Conservation (phyloP, 2,797 vertebrate genomes). For the Tenualosa thibaudeaui region DNA sequence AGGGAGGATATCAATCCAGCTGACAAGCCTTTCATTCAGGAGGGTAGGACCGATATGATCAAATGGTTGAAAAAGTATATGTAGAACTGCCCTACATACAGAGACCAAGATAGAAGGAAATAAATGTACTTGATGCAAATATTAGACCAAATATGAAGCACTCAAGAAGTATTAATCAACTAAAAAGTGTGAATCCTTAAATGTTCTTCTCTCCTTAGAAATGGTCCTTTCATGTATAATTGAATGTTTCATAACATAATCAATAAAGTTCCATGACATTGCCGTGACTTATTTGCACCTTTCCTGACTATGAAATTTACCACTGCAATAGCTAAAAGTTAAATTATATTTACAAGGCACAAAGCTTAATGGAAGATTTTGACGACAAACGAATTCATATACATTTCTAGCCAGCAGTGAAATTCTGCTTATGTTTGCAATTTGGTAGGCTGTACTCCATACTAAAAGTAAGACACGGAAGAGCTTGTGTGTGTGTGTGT, state of each 20-base stretch:
- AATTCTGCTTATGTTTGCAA: no score
- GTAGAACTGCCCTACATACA: constrained; percentile 50
- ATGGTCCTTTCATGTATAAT: neutral
- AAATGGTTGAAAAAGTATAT: constrained; percentile 88
- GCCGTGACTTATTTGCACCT: no score
- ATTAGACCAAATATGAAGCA: neutral
- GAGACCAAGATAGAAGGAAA: neutral
- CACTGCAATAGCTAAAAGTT: no score
- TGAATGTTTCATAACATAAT: neutral
- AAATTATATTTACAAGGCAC: no score
- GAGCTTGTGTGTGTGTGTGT: no score
- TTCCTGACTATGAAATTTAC: no score
- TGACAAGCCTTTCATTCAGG: constrained; percentile 82
- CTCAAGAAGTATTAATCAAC: neutral
- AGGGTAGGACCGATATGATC: constrained; percentile 83
- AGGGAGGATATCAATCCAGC: constrained; percentile 80
- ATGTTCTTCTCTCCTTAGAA: neutral
- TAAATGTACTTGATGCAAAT: neutral
- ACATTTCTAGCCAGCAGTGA: no score
- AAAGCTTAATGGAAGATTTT: no score
- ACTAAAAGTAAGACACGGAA: no score
- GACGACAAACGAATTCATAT: no score
- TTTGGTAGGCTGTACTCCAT: no score
- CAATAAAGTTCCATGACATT: no score
- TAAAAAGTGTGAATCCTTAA: neutral